These are phyloP conservation scores for Melanerpes aurifrons DNA, from an alignment of 2,113 vertebrate genomes.

Conservation along the genomic window DNA sequence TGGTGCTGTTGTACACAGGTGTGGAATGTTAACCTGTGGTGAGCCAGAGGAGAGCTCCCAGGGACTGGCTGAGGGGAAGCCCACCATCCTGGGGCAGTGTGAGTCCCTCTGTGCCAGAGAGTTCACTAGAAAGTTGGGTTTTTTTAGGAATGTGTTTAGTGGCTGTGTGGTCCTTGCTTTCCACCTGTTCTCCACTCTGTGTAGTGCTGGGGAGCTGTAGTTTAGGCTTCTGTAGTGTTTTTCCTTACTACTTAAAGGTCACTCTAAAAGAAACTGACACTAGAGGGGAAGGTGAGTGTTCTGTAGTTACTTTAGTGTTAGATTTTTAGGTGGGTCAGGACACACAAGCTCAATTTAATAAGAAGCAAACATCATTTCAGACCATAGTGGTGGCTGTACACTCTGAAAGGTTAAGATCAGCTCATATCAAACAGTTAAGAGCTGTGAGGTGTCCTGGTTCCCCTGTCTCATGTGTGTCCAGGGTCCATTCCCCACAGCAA, in stretches of 20 bases:
- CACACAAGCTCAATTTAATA: not conserved
- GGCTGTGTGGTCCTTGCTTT: not conserved
- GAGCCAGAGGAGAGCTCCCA: not conserved
- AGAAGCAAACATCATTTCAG: accelerated
- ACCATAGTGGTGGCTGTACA: not conserved
- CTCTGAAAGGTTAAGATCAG: not conserved
- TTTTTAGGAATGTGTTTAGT: not conserved
- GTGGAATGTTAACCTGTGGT: not conserved
- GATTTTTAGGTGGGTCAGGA: not conserved
- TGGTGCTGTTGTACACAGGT: not conserved
- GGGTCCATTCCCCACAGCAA: not conserved
- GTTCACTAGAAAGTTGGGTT: not conserved
- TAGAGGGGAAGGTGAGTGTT: not conserved
- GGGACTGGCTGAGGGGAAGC: not conserved
- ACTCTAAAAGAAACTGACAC: not conserved
- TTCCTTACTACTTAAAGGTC: not conserved
- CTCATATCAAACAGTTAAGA: not conserved
- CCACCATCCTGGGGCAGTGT: accelerated
- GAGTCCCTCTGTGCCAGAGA: not conserved
- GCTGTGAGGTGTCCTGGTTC: not conserved
- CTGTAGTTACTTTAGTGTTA: not conserved
- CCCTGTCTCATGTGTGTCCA: not conserved
- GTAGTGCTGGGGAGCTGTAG: not conserved
- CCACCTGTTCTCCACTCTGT: not conserved
- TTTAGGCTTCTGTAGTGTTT: not conserved